A percentile compares a stretch with the other conserved stretches of the same genome.
Evolutionary conservation across 2,113 vertebrate species (phyloP).

Genomic region (Tylochromis polylepis): DNA sequence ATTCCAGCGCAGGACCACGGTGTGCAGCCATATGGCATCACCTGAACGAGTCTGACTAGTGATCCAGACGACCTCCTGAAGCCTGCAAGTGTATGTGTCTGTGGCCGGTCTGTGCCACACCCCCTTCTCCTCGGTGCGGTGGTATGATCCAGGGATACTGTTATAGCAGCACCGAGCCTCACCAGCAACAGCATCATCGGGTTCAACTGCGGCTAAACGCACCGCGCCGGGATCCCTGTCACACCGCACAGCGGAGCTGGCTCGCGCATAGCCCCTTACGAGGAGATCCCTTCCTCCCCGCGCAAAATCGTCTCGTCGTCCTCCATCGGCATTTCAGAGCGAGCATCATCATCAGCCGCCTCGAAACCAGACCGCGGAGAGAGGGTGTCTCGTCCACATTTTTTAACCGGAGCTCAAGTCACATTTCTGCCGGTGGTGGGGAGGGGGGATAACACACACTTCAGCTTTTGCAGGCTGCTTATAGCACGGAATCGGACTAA

Average conservation of each 20-base stretch:
- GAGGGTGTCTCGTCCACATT: constrained; percentile 31
- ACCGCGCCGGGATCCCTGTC: constrained; percentile 53
- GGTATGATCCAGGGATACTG: constrained; percentile 74
- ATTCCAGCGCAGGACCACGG: constrained; percentile 14
- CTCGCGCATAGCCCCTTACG: constrained; percentile 3
- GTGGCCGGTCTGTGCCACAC: constrained; percentile 63
- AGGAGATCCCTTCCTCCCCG: constrained; percentile 28
- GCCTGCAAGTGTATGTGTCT: constrained; percentile 13
- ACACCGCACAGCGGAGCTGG: constrained; percentile 29
- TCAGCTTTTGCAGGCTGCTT: constrained; percentile 41
- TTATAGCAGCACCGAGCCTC: constrained; percentile 70
- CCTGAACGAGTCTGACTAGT: constrained; percentile 32
- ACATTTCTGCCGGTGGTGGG: not conserved
- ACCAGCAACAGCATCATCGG: constrained; percentile 63
- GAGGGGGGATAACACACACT: constrained; percentile 47
- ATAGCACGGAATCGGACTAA: constrained; percentile 61
- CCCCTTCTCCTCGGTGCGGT: constrained; percentile 67
- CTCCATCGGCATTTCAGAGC: constrained; percentile 55
- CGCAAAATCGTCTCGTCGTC: constrained; percentile 31
- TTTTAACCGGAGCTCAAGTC: constrained; percentile 36
- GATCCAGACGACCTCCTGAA: constrained; percentile 58
- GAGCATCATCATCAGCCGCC: constrained; percentile 46
- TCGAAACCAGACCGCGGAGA: constrained; percentile 16
- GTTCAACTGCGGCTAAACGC: constrained; percentile 71
- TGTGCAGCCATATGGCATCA: constrained; percentile 43